phyloP scores from a whole-genome alignment of 2,113 vertebrate species.

The Garra rufa region DNA sequence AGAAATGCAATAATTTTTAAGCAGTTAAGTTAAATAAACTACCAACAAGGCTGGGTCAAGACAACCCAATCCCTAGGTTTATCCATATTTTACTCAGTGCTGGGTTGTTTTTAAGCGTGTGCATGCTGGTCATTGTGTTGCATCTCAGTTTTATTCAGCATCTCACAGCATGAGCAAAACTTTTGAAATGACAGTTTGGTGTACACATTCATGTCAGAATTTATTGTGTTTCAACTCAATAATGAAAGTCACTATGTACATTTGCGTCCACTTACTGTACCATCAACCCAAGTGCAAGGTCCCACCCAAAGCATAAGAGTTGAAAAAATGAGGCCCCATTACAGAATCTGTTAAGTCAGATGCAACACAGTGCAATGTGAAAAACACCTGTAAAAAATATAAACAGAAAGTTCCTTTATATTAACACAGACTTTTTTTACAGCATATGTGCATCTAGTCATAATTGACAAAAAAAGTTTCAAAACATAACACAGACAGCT shows the following conservation, averaged over 20 bases:
- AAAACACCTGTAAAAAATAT: too few species aligned
- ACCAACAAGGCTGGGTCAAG: too few species aligned
- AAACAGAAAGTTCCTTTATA: too few species aligned
- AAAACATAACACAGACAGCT: too few species aligned
- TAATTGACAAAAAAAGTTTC: too few species aligned
- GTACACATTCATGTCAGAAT: neutral
- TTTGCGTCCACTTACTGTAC: neutral
- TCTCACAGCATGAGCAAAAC: neutral
- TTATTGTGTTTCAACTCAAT: neutral
- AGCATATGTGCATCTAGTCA: too few species aligned
- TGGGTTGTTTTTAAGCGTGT: too few species aligned
- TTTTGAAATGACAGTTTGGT: neutral
- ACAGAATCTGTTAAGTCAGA: neutral
- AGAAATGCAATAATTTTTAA: too few species aligned
- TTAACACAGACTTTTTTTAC: too few species aligned
- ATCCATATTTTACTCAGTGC: too few species aligned
- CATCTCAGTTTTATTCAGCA: neutral
- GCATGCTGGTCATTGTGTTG: neutral
- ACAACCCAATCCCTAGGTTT: too few species aligned
- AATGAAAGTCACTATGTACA: neutral
- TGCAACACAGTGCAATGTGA: neutral
- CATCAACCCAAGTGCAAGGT: neutral
- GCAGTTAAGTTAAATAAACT: too few species aligned
- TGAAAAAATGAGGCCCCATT: neutral
- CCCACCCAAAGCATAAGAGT: neutral